Percentiles rank a stretch among this genome's conserved stretches.
phyloP scores from a whole-genome alignment of 2,113 vertebrate genomes.

The Heptranchias perlo region DNA sequence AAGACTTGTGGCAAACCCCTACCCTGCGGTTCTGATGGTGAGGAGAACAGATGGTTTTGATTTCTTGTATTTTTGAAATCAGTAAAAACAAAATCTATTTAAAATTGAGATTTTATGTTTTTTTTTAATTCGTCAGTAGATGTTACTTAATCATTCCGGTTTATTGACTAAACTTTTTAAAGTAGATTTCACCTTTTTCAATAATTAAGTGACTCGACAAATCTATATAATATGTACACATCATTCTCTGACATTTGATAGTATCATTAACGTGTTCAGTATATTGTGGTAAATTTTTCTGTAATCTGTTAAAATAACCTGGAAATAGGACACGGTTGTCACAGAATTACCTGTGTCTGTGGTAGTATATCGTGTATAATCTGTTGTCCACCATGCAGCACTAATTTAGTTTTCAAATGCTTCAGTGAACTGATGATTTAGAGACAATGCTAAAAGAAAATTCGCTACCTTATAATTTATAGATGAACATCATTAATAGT shows the following conservation, averaged over 20 bases:
- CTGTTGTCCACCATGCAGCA: not conserved
- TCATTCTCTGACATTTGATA: not conserved
- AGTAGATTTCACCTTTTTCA: not conserved
- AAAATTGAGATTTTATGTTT: not conserved
- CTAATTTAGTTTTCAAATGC: not conserved
- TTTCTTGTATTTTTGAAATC: not conserved
- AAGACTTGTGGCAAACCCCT: slow-evolving; percentile 88
- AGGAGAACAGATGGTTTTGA: slow-evolving; percentile 39
- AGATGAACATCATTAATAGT: not conserved
- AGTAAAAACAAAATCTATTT: not conserved
- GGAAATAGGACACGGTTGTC: not conserved
- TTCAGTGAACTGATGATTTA: not conserved
- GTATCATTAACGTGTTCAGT: not conserved
- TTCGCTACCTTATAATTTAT: not conserved
- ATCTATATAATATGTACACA: not conserved
- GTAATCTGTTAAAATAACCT: not conserved
- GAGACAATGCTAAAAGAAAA: not conserved
- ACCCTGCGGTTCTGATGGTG: slow-evolving; percentile 83
- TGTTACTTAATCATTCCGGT: not conserved
- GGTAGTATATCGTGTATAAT: not conserved
- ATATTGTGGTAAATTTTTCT: not conserved
- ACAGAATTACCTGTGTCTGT: not conserved
- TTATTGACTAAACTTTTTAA: not conserved
- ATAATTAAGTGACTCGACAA: not conserved
- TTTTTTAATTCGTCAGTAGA: not conserved